Evolutionary conservation across 1,140 invertebrate species (phyloP).

Genomic region (Platorchestia sp.): DNA sequence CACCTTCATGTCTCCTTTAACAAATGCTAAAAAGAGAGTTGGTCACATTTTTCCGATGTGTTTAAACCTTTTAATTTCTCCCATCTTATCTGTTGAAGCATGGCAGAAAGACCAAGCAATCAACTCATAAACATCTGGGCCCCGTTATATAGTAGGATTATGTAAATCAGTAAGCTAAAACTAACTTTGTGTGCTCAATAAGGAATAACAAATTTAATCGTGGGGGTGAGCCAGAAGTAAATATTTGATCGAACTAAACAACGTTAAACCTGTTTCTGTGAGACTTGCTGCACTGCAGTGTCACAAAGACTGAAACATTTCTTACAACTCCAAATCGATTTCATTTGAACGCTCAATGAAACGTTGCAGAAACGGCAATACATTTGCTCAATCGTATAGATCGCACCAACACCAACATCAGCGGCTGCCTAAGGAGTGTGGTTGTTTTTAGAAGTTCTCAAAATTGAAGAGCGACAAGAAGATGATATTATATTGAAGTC

Average conservation of each 20-base stretch:
- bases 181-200: background rate
- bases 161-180: background rate
- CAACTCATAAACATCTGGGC: background rate
- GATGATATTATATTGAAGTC: too few species aligned
- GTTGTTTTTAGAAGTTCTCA: background rate
- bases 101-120: background rate
- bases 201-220: background rate
- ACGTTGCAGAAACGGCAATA: background rate
- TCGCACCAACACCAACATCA: too few species aligned
- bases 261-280: background rate
- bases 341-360: background rate
- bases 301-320: background rate
- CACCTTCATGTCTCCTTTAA: background rate
- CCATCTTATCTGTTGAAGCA: background rate
- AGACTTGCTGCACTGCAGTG: background rate
- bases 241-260: background rate
- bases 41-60: background rate
- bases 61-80: background rate
- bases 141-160: background rate
- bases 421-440: too few species aligned
- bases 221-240: background rate
- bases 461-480: too few species aligned
- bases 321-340: background rate
- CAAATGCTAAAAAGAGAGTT: background rate
- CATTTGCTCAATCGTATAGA: too few species aligned